Base-by-base conservation (phyloP, 2,797 vertebrate genomes). In the Vipera latastei region DNA sequence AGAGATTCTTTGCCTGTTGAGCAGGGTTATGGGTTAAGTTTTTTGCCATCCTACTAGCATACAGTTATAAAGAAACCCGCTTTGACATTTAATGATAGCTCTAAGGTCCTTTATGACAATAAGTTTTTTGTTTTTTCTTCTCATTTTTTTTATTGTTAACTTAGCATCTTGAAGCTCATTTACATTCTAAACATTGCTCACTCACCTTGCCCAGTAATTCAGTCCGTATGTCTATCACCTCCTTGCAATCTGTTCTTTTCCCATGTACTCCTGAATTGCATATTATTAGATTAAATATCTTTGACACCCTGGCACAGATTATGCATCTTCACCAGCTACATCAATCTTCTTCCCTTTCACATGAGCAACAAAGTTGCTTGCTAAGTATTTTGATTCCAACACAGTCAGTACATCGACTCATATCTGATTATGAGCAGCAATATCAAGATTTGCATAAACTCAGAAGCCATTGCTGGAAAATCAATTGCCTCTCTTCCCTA, bases 401-500 rank as follows among this genome's bases (percentile, higher is more conserved):
- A 73, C 61, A 38, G 6, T 7, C 18, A 60, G n/a, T 4, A 25
- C 18, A 73, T 44, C 25, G 12, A 55, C 48, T 51, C 28, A 60
- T 12, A 63, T 73, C 83, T 60, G n/a, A 13, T 44, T 38, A 38
- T 38, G 38, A 92, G 89, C 90, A 93, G 94, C 92, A 95, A 93
- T 87, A 93, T n/a, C 91, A 88, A 94, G 87, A 6, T 4, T 65
- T 93, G 26, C 28, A 51, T 22, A 32, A 60, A 92, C 92, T 88
- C 89, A 44, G 88, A 86, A 44, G 69, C 53, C 90, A 60, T 90
- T 93, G 57, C 92, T 89, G 26, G 85, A 51, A 87, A 55, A 93
- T 93, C 91, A 94, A 18, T 95, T 92, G 96, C 91, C 44, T 92
- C 65, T 56, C 18, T 0, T 1, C 38, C 56, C 60, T 12, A 90